phyloP scores from a whole-genome alignment of 2,888 invertebrate species.

The Mechanitis mazaeus region DNA sequence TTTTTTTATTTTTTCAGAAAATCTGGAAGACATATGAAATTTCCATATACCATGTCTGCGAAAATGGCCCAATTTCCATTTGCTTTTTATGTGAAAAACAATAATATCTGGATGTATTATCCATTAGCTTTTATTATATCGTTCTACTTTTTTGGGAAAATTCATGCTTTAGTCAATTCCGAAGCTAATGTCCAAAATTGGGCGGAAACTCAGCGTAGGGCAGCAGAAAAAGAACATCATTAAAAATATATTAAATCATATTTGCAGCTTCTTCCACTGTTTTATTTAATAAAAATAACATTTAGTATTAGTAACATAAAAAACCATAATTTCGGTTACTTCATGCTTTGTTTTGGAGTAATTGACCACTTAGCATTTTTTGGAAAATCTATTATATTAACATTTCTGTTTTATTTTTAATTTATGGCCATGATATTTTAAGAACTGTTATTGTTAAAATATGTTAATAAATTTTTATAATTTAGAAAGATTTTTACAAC shows the following conservation, averaged over 20 bases:
- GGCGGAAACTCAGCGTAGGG: slow-evolving; percentile 57
- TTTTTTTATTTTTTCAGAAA: slow-evolving; percentile 46
- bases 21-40: slow-evolving; percentile 86
- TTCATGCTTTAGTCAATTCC: slow-evolving; percentile 78
- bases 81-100: slow-evolving; percentile 81
- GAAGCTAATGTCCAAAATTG: slow-evolving; percentile 50
- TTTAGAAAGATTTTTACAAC: too few relatives aligned
- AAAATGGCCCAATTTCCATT: slow-evolving; percentile 90
- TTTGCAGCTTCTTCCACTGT: too few relatives aligned
- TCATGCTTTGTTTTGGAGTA: too few relatives aligned
- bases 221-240: slow-evolving; percentile 59
- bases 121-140: slow-evolving; percentile 70
- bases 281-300: too few relatives aligned
- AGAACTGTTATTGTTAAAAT: too few relatives aligned
- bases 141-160: slow-evolving; percentile 81
- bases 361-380: too few relatives aligned
- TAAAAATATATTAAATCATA: slow-evolving; percentile 10
- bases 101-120: slow-evolving; percentile 85
- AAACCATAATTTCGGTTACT: too few relatives aligned
- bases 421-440: too few relatives aligned
- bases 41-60: slow-evolving; percentile 87
- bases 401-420: too few relatives aligned
- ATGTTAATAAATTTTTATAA: too few relatives aligned
- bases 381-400: too few relatives aligned
- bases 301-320: too few relatives aligned